Percentiles rank a stretch among this genome's conserved stretches.
These are phyloP conservation scores for Turritopsis rubra DNA, from an alignment of 30 jellyfish, hydroid and myxozoan species.

Conservation along the genomic window DNA sequence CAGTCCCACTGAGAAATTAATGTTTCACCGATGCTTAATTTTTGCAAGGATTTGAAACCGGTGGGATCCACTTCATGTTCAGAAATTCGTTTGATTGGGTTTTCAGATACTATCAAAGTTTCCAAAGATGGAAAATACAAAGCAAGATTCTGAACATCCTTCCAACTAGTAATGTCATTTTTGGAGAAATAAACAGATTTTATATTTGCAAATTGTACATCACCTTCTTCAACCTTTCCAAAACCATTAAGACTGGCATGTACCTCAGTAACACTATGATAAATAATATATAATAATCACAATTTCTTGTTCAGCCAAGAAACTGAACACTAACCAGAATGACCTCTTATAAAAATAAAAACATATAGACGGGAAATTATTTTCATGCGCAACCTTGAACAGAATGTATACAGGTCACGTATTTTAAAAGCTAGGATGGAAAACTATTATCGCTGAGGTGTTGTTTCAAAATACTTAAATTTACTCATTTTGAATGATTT, in stretches of 20 bases:
- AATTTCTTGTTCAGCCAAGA: no score
- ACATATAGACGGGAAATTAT: no score
- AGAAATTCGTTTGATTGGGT: conserved; percentile 35
- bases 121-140: conserved; percentile 47
- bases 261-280: conserved; percentile 66
- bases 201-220: conserved; percentile 37
- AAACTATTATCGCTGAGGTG: no score
- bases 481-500: no score
- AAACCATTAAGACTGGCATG: conserved; percentile 75
- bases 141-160: conserved; percentile 49
- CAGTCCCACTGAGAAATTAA: conserved; percentile 59
- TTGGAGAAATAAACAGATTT: conserved; percentile 44
- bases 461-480: no score
- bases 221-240: conserved; percentile 43
- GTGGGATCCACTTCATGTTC: conserved; percentile 1
- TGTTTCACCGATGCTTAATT: conserved; percentile 66
- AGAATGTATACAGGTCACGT: no score
- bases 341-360: no score
- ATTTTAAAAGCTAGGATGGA: no score
- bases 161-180: conserved; percentile 53
- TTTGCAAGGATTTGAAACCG: conserved; percentile 33
- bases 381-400: no score
- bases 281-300: neutral
- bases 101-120: conserved; percentile 49
- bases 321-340: no score